Evolutionary conservation across 2,888 invertebrate genomes (phyloP).

Genomic region (Hipparchia semele): DNA sequence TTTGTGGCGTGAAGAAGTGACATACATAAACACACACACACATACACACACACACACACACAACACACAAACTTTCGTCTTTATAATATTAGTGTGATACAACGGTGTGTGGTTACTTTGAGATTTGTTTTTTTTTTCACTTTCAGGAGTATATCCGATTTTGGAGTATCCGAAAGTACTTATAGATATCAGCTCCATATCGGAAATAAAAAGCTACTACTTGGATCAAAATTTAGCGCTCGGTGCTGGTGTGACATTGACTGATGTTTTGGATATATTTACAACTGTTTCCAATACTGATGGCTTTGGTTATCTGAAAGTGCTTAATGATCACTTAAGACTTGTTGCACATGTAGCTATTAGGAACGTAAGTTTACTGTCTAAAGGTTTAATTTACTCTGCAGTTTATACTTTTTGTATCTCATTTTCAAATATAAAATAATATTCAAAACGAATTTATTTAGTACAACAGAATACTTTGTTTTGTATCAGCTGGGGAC

Average conservation of each 20-base stretch:
- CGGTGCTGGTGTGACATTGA: conserved; percentile 75
- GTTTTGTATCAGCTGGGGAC: conserved; percentile 75
- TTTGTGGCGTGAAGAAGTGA: too few species aligned
- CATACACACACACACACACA: too few species aligned
- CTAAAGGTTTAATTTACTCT: conserved; percentile 39
- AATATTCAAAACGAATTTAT: too few species aligned
- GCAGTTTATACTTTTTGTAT: too few species aligned
- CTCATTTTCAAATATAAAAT: too few species aligned
- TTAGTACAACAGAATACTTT: too few species aligned
- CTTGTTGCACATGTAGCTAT: conserved; percentile 89
- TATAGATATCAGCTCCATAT: conserved; percentile 85
- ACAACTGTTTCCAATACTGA: conserved; percentile 65
- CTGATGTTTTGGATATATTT: background rate
- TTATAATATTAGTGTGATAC: too few species aligned
- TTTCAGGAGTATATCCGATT: conserved; percentile 71
- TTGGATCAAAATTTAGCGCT: conserved; percentile 75
- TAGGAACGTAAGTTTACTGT: conserved; percentile 84
- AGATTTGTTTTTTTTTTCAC: too few species aligned
- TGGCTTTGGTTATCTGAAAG: conserved; percentile 73
- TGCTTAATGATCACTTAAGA: conserved; percentile 85
- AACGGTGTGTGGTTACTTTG: too few species aligned
- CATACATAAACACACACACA: too few species aligned
- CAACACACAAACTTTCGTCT: too few species aligned
- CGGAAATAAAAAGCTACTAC: conserved; percentile 76
- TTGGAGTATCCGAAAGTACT: conserved; percentile 74